These are phyloP conservation scores for Danaus plexippus DNA, from an alignment of 1,140 invertebrate species.

Conservation along the genomic window DNA sequence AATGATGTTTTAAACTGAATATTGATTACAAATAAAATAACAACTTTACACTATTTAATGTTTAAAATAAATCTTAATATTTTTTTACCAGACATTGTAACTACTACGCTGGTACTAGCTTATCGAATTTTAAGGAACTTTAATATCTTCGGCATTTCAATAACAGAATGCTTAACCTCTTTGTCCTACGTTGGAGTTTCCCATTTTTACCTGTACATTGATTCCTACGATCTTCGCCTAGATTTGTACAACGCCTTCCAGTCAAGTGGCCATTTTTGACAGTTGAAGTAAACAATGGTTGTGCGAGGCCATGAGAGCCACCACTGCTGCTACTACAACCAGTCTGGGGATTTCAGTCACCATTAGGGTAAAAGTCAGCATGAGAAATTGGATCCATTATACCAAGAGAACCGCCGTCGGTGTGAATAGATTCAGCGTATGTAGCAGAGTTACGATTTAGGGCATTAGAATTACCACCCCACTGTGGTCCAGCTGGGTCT, in stretches of 20 bases:
- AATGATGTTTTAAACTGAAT: too few species aligned
- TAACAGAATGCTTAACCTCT: constrained; percentile 26
- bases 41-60: too few species aligned
- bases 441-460: constrained; percentile 67
- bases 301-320: constrained; percentile 71
- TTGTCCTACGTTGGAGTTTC: constrained; percentile 36
- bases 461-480: constrained; percentile 31
- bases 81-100: too few species aligned
- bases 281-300: constrained; percentile 70
- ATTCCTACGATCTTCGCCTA: constrained; percentile 29
- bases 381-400: constrained; percentile 51
- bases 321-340: constrained; percentile 73
- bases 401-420: constrained; percentile 66
- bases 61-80: too few species aligned
- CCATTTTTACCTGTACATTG: constrained; percentile 49
- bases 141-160: too few species aligned
- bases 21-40: too few species aligned
- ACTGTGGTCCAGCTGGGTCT: constrained; percentile 77
- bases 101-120: too few species aligned
- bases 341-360: constrained; percentile 74
- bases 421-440: constrained; percentile 76
- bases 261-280: constrained; percentile 61
- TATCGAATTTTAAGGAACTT: too few species aligned
- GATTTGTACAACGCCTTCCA: constrained; percentile 48
- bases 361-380: constrained; percentile 74